Percentiles rank a stretch among this genome's conserved stretches.
Conservation (phyloP, 2,888 invertebrate genomes). For the Blomia tropicalis region DNA sequence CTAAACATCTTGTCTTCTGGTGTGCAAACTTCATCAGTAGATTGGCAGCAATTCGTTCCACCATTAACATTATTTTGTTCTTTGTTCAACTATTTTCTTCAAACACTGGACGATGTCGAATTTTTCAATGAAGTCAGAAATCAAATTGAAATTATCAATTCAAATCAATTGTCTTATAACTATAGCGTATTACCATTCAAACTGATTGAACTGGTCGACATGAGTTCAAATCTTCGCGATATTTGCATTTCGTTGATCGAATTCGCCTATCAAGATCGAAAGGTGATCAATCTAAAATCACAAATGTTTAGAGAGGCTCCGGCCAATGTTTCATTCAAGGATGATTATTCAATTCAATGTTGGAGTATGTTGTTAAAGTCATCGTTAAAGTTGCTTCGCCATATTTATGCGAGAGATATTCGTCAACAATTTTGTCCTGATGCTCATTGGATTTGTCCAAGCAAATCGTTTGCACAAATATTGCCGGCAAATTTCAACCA, state of each 20-base stretch:
- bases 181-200: slow-evolving; percentile 49
- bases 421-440: slow-evolving; percentile 59
- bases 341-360: slow-evolving; percentile 37
- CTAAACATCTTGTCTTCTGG: slow-evolving; percentile 50
- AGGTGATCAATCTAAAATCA: slow-evolving; percentile 32
- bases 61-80: slow-evolving; percentile 67
- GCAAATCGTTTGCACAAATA: slow-evolving; percentile 35
- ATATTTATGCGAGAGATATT: slow-evolving; percentile 68
- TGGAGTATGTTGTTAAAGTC: slow-evolving; percentile 55
- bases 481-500: slow-evolving; percentile 28
- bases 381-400: slow-evolving; percentile 53
- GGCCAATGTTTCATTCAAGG: slow-evolving; percentile 10
- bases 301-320: neutral
- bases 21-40: slow-evolving; percentile 42
- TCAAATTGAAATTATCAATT: slow-evolving; percentile 58
- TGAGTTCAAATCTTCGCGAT: slow-evolving; percentile 57
- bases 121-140: slow-evolving; percentile 48
- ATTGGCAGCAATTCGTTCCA: slow-evolving; percentile 54
- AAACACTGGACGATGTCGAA: slow-evolving; percentile 70
- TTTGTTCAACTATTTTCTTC: slow-evolving; percentile 58
- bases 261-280: slow-evolving; percentile 62
- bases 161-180: neutral
- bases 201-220: slow-evolving; percentile 52
- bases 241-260: slow-evolving; percentile 69
- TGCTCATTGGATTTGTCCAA: slow-evolving; percentile 48